A percentile compares a stretch with the other conserved stretches of the same genome.
Conservation (phyloP, 1,140 invertebrate species). For the Atta colombica region DNA sequence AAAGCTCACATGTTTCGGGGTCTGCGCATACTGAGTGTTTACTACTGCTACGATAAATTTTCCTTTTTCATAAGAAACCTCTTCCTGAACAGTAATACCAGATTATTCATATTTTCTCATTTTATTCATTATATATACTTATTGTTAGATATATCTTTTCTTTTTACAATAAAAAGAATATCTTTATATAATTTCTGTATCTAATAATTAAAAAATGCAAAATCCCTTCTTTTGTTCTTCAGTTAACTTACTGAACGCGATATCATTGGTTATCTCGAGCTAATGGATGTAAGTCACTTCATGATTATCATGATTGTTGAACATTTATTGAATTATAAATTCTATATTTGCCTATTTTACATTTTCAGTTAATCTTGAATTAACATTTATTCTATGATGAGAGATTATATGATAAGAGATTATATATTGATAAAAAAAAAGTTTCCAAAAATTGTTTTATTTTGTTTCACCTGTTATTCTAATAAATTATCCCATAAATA, state of each 20-base stretch:
- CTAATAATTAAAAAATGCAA: not conserved
- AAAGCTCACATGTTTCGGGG: not conserved
- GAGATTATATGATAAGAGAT: not conserved
- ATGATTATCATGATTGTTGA: not conserved
- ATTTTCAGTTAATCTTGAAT: not conserved
- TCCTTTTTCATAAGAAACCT: not conserved
- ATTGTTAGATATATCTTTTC: not conserved
- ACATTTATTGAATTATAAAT: constrained; percentile 24
- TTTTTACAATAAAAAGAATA: not conserved
- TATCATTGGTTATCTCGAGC: not conserved
- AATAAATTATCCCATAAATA: not conserved
- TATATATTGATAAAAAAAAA: not conserved
- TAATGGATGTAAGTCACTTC: not conserved
- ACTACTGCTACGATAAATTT: not conserved
- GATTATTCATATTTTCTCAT: not conserved
- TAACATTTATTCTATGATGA: not conserved
- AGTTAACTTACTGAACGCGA: not conserved
- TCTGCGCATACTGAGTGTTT: not conserved
- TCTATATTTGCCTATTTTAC: not conserved
- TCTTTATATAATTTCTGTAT: not conserved
- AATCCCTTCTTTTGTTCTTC: not conserved
- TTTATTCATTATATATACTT: not conserved
- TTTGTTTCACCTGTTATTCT: not conserved
- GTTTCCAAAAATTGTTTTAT: not conserved
- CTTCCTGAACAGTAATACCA: not conserved